phyloP scores from a whole-genome alignment of 2,113 vertebrate species.

The Xenotilapia longispinis region DNA sequence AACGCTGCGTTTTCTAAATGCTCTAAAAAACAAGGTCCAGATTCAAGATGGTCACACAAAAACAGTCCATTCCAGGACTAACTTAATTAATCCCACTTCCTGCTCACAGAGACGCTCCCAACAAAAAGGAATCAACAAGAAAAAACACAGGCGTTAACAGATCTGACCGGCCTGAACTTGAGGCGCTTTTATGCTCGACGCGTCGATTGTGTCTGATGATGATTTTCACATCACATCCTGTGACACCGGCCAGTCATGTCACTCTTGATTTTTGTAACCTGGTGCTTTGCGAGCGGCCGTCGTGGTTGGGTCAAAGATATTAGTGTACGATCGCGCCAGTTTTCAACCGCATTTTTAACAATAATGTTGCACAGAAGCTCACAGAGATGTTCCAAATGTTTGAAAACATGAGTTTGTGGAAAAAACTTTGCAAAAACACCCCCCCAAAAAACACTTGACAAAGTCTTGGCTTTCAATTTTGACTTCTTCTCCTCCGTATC shows the following conservation, averaged over 20 bases:
- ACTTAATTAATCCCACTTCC: constrained; percentile 71
- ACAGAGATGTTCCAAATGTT: not conserved
- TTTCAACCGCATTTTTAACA: not conserved
- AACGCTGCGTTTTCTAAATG: not conserved
- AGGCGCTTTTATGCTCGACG: not conserved
- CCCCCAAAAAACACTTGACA: not conserved
- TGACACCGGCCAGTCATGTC: not conserved
- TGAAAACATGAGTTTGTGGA: not conserved
- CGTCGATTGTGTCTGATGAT: not conserved
- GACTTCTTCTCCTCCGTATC: not conserved
- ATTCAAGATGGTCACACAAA: constrained; percentile 37
- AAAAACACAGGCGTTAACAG: constrained; percentile 51
- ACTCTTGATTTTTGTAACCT: not conserved
- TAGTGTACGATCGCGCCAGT: not conserved
- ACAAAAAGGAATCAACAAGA: constrained; percentile 68
- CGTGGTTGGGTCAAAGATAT: not conserved
- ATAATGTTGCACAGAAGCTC: not conserved
- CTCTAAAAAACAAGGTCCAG: not conserved
- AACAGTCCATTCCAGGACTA: constrained; percentile 61
- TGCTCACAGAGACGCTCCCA: constrained; percentile 44
- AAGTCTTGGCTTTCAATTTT: not conserved
- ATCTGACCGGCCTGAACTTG: not conserved
- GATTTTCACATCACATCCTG: not conserved
- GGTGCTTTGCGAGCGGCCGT: not conserved
- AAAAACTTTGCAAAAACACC: accelerated